Evolutionary conservation across 2,797 vertebrate genomes (phyloP), one percentile per base, ranked within the genome.

Genomic region (Gila robusta): DNA sequence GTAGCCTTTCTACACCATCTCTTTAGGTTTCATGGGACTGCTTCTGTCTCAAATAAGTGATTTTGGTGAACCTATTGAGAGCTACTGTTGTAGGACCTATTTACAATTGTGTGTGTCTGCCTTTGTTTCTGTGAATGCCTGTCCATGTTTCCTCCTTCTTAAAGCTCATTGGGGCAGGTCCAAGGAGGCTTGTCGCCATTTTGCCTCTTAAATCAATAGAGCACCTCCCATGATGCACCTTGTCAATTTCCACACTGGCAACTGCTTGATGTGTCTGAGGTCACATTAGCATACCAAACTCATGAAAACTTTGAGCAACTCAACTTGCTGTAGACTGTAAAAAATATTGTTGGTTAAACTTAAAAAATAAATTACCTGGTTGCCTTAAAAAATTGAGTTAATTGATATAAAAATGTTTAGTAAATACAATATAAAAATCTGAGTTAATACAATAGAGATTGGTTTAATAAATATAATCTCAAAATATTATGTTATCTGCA

Each of bases 211-310:
- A 35, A 94, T 95, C 93, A 93, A 94, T 95, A 93, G 92, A 92
- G 92, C 92, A 93, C 93, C 93, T 94, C 92, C 91, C 93, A 91
- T 93, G 94, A 94, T 93, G 90, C 92, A 91, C 91, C 90, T 93
- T 95, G 94, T 95, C 95, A 94, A 90, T 93, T 85, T 88, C 91
- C 88, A 91, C 92, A 94, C 93, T 93, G 90, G 91, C 90, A 91
- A 93, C 92, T 91, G 93, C 90, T 92, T 88, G 90, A 91, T 92
- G 88, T 91, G 93, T 91, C 92, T 91, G 91, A 86, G 77, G 88
- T 93, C 90, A 89, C 89, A 94, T 94, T 94, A 94, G 91, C 94
- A 95, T 94, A 91, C 56, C 7, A 74, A 81, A 84, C 49, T 70
- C n/a, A 8, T 32, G 52, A 44, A 78, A 56, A 47, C 80, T 37